Evolutionary conservation across 2,888 invertebrate species (phyloP).

Genomic region (Zaprionus bogoriensis): DNA sequence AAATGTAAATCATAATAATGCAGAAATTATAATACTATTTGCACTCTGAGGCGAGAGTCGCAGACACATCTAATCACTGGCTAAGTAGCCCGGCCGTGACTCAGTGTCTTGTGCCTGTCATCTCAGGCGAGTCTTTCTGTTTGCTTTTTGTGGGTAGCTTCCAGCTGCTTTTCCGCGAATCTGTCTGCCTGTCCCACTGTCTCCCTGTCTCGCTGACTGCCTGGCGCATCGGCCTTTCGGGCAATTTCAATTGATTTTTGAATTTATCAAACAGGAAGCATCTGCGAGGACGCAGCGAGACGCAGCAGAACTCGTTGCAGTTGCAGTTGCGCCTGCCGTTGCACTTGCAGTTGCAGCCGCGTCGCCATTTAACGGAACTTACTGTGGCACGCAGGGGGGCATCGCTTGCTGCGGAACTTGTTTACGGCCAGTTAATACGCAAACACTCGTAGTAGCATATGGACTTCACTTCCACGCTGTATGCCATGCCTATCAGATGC

Average conservation of each 20-base stretch:
- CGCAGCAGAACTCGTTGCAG: slow-evolving; percentile 54
- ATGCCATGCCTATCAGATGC: too few relatives aligned
- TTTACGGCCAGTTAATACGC: neutral
- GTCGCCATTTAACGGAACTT: slow-evolving; percentile 67
- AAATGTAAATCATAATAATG: too few relatives aligned
- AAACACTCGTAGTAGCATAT: too few relatives aligned
- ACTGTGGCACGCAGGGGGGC: too few relatives aligned
- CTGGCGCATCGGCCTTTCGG: slow-evolving; percentile 68
- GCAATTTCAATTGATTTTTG: slow-evolving; percentile 71
- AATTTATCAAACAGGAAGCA: slow-evolving; percentile 77
- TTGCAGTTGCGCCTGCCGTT: slow-evolving; percentile 14
- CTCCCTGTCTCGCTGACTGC: slow-evolving; percentile 42
- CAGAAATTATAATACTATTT: too few relatives aligned
- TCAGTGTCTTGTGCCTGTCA: neutral
- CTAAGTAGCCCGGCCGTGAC: neutral
- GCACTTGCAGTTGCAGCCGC: slow-evolving; percentile 26
- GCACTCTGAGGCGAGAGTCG: too few relatives aligned
- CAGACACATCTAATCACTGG: neutral
- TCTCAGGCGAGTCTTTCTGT: neutral
- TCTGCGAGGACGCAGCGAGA: slow-evolving; percentile 46
- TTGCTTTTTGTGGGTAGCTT: slow-evolving; percentile 48
- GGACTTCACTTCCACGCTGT: too few relatives aligned
- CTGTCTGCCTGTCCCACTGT: slow-evolving; percentile 42
- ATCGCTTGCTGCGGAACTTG: too few relatives aligned
- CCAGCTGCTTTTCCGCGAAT: slow-evolving; percentile 73